A percentile compares a stretch with the other conserved stretches of the same genome.
Conservation (phyloP, 2,888 invertebrate genomes). For the Dusona sp. region DNA sequence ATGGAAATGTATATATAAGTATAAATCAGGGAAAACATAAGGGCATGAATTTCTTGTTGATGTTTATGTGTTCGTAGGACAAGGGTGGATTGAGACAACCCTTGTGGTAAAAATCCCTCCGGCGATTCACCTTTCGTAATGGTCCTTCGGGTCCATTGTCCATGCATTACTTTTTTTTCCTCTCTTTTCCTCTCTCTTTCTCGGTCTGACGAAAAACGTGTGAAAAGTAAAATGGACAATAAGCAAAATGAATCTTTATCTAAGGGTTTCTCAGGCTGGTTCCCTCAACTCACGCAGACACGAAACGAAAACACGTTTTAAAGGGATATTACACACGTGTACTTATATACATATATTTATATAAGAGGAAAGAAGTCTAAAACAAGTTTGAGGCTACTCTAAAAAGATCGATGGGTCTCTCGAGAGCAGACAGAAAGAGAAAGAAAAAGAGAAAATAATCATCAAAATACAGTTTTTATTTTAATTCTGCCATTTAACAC, state of each 20-base stretch:
- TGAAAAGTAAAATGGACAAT: constrained; percentile 80
- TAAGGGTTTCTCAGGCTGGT: constrained; percentile 78
- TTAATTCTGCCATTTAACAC: neutral
- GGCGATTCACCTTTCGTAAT: constrained; percentile 69
- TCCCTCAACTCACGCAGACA: constrained; percentile 75
- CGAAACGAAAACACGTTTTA: constrained; percentile 80
- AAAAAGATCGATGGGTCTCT: neutral
- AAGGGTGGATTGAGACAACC: constrained; percentile 20
- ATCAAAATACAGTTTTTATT: neutral
- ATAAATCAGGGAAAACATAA: neutral
- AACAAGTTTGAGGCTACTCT: constrained; percentile 19
- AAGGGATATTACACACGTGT: constrained; percentile 71
- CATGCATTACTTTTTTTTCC: neutral
- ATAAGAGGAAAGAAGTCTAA: neutral
- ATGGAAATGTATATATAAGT: neutral
- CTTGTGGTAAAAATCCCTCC: constrained; percentile 10
- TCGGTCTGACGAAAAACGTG: constrained; percentile 73
- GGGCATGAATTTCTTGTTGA: constrained; percentile 56
- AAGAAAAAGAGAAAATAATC: neutral
- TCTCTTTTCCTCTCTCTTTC: neutral
- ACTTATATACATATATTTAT: neutral
- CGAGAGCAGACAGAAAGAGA: neutral
- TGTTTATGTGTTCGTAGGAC: constrained; percentile 65
- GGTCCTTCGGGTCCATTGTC: constrained; percentile 66
- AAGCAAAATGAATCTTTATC: constrained; percentile 80